Conservation (phyloP, 2,888 invertebrate genomes). For the Melinaea menophilus region DNA sequence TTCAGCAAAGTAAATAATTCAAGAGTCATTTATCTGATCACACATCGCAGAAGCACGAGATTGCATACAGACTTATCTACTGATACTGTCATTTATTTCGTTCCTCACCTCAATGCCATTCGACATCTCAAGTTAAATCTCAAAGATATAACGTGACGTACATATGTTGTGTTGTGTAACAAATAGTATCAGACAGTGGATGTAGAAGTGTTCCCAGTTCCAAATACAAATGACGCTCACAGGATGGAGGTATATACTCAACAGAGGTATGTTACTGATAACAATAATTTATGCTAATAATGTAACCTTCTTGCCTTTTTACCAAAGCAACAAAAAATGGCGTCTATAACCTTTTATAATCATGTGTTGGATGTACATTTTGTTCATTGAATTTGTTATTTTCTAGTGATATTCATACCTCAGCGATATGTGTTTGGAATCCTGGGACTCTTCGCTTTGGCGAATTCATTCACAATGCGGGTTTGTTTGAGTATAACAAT, state of each 20-base stretch:
- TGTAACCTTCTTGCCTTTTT: neutral
- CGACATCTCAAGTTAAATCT: neutral
- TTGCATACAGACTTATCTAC: constrained; percentile 11
- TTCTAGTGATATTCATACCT: constrained; percentile 77
- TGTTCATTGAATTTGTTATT: constrained; percentile 1
- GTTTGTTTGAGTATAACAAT: constrained; percentile 84
- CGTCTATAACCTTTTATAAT: neutral
- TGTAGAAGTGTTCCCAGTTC: neutral
- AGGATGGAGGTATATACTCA: constrained; percentile 63
- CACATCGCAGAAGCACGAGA: constrained; percentile 9
- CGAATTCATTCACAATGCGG: constrained; percentile 85
- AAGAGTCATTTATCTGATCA: constrained; percentile 15
- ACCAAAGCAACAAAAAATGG: neutral
- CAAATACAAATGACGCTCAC: constrained; percentile 48
- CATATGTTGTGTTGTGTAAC: neutral
- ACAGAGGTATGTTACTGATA: constrained; percentile 48
- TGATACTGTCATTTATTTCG: constrained; percentile 26
- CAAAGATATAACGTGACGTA: neutral
- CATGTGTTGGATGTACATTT: too few relatives aligned
- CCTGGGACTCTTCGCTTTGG: constrained; percentile 83
- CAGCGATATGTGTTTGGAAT: constrained; percentile 83
- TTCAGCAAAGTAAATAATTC: neutral
- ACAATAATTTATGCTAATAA: neutral
- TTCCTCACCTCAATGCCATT: constrained; percentile 18
- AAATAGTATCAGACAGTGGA: neutral